phyloP scores from a whole-genome alignment of 2,797 vertebrate genomes.

The Tapera naevia region DNA sequence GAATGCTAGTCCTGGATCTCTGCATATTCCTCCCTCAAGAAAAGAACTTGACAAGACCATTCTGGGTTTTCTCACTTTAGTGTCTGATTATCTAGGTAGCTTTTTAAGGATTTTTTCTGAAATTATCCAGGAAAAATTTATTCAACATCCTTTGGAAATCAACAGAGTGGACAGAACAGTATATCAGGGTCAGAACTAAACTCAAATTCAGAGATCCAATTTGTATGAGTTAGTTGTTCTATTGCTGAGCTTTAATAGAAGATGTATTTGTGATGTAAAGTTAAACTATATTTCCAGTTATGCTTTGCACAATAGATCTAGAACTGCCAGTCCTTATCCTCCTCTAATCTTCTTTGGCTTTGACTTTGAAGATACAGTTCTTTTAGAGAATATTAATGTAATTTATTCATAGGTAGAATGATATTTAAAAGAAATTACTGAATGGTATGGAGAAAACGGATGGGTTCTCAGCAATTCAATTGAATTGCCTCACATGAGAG shows the following conservation, averaged over 20 bases:
- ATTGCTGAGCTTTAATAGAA: background rate
- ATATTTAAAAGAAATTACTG: constrained; percentile 12
- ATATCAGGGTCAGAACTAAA: background rate
- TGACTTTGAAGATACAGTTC: constrained; percentile 16
- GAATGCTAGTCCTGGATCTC: background rate
- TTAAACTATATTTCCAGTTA: background rate
- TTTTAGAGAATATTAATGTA: background rate
- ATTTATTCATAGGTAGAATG: constrained; percentile 22
- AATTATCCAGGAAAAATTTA: background rate
- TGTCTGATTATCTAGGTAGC: background rate
- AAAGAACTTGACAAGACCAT: background rate
- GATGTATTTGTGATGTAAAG: background rate
- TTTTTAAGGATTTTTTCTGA: background rate
- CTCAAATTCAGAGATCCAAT: background rate
- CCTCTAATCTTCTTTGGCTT: background rate
- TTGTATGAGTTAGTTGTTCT: background rate
- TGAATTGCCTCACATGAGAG: background rate
- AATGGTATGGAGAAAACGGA: background rate
- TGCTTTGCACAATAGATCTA: background rate
- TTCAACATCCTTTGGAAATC: background rate
- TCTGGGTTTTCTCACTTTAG: background rate
- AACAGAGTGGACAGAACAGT: background rate
- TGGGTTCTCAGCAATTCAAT: background rate
- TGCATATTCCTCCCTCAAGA: background rate
- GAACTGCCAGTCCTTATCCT: background rate